Evolutionary conservation across 2,888 invertebrate genomes (phyloP), one percentile per base, ranked within the genome.

Genomic region (Clitarchus hookeri): DNA sequence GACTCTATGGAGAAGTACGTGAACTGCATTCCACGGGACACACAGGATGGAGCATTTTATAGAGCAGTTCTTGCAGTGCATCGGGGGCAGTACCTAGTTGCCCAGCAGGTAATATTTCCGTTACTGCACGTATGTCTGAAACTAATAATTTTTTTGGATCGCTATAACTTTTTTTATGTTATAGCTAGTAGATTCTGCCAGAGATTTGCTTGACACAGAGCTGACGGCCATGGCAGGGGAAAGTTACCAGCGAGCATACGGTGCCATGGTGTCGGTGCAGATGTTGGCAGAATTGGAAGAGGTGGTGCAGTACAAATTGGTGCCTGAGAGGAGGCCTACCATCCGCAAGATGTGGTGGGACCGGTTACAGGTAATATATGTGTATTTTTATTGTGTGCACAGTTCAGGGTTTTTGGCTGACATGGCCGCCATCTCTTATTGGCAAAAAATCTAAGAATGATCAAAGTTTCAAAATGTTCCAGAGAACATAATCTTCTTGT

Each of bases 201-300:
- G 99, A 19, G 98, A 99, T 91, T 93, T 99, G 86, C 92, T 99
- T 77, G 99, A 99, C 90, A 98, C 98, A 0, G 99, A 99, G 90
- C 92, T 99, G 86, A 99, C 99, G 0, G 98, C 99, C 0, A 98
- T 99, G 94, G 98, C 98, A 0, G 97, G 98, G 0, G 98, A 99
- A 91, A 98, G 98, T 87, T 98, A 99, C 90, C 98, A 98, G 90
- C 93, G 98, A 88, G 98, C 98, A 0, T 98, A 98, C 90, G 97
- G 97, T 27, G 97, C 97, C 0, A 96, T 99, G 96, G 98, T 99
- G 0, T 97, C 97, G 89, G 99, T 98, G 0, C 99, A 99, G 91
- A 97, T 99, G 93, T 92, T 99, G 85, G 97, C 98, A 0, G 99
- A 99, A 91, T 92, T 99, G 86, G 99, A 99, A 91, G 99, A 99